A percentile compares a stretch with the other conserved stretches of the same genome.
phyloP scores from a whole-genome alignment of 2,113 vertebrate genomes.

The Saccopteryx bilineata region DNA sequence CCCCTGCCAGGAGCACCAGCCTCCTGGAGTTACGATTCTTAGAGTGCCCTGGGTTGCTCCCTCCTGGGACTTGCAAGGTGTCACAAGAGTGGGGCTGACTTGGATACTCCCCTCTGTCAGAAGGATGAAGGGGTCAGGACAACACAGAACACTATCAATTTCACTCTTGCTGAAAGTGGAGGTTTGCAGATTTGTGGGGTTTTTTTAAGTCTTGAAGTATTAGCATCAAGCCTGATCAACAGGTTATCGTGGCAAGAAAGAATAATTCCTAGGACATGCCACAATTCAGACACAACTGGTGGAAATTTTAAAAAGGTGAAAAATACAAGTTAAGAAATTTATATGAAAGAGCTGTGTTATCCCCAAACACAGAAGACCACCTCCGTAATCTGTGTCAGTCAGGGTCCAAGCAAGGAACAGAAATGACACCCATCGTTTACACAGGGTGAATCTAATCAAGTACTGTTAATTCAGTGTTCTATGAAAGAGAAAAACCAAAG shows the following conservation, averaged over 20 bases:
- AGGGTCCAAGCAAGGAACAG: neutral
- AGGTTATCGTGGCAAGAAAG: neutral
- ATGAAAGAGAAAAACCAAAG: neutral
- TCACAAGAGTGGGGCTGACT: neutral
- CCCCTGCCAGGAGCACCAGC: neutral
- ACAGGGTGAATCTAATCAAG: neutral
- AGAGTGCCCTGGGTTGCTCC: neutral
- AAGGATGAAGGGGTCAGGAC: neutral
- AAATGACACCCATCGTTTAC: neutral
- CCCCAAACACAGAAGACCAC: neutral
- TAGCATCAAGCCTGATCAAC: neutral
- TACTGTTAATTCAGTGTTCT: neutral
- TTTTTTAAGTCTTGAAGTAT: neutral
- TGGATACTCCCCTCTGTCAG: neutral
- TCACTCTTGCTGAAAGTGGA: conserved; percentile 25
- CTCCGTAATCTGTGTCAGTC: neutral
- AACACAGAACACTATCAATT: neutral
- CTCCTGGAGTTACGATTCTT: neutral
- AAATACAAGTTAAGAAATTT: neutral
- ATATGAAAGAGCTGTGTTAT: neutral
- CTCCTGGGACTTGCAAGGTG: conserved; percentile 1
- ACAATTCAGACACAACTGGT: neutral
- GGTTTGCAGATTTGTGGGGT: neutral
- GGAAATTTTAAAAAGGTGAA: neutral
- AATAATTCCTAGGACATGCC: neutral